Percentiles rank a stretch among this genome's conserved stretches.
These are phyloP conservation scores for Apistogramma diplotaenia DNA, from an alignment of 2,113 vertebrate species.

Conservation along the genomic window DNA sequence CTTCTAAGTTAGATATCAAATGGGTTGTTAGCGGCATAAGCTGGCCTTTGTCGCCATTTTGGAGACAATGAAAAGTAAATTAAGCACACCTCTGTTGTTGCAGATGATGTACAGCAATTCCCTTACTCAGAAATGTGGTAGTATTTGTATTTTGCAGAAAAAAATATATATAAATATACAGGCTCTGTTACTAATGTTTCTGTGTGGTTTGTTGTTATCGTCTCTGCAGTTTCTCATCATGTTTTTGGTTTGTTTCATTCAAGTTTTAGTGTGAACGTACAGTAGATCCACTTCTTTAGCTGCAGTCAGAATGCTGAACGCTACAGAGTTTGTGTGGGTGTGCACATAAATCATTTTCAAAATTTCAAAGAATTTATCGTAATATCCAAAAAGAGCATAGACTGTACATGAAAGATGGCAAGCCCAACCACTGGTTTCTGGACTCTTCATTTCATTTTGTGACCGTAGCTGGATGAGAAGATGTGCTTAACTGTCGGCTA, in stretches of 20 bases:
- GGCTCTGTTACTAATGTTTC: constrained; percentile 84
- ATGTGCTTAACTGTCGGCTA: too few relatives aligned
- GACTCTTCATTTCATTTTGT: too few relatives aligned
- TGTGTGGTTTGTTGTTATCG: not conserved
- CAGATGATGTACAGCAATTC: constrained; percentile 83
- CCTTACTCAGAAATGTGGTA: constrained; percentile 86
- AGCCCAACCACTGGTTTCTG: too few relatives aligned
- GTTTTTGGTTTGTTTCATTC: not conserved
- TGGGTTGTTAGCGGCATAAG: constrained; percentile 92
- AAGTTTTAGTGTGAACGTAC: not conserved
- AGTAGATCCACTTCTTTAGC: not conserved
- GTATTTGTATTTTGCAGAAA: constrained; percentile 94
- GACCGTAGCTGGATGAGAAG: too few relatives aligned
- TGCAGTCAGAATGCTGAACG: not conserved
- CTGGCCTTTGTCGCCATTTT: constrained; percentile 96
- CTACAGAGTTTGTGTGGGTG: not conserved
- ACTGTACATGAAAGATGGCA: too few relatives aligned
- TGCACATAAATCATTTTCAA: not conserved
- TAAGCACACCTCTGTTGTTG: constrained; percentile 85
- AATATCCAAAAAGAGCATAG: not conserved
- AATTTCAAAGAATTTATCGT: not conserved
- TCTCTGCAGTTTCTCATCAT: not conserved
- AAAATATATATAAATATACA: constrained; percentile 75
- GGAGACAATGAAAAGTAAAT: constrained; percentile 84
- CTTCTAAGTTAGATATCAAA: constrained; percentile 70